phyloP scores from a whole-genome alignment of 2,797 vertebrate genomes.

The Natrix natrix region DNA sequence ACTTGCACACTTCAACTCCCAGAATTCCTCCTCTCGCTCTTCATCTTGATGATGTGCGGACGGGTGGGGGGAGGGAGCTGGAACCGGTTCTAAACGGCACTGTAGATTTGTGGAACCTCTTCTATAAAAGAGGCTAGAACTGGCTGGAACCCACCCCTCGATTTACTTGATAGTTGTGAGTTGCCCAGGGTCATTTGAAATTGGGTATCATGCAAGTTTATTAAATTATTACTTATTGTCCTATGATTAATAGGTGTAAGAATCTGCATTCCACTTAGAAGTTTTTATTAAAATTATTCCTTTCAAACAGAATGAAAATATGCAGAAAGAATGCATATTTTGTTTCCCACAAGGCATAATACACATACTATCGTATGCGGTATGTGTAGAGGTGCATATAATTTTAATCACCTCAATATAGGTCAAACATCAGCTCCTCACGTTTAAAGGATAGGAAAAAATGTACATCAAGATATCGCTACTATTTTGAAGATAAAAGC shows the following conservation, averaged over 20 bases:
- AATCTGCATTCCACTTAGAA: neutral
- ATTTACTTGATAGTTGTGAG: neutral
- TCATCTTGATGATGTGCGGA: too few species aligned
- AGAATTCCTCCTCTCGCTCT: too few species aligned
- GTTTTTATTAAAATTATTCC: neutral
- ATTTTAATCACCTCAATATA: slow-evolving; percentile 18
- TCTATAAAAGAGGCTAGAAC: too few species aligned
- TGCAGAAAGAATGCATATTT: neutral
- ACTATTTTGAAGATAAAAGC: slow-evolving; percentile 49
- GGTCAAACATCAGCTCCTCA: neutral
- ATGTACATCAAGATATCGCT: slow-evolving; percentile 36
- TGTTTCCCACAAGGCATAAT: neutral
- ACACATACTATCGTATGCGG: neutral
- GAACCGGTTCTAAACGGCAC: too few species aligned
- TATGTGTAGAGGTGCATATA: neutral
- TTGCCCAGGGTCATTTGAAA: neutral
- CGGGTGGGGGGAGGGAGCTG: too few species aligned
- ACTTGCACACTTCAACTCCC: too few species aligned
- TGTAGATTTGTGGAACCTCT: too few species aligned
- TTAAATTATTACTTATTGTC: neutral
- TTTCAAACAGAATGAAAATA: neutral
- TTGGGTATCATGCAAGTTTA: neutral
- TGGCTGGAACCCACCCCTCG: too few species aligned
- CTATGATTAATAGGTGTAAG: neutral
- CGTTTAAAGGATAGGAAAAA: slow-evolving; percentile 13